These are phyloP conservation scores for Mesochorus sp. DNA, from an alignment of 2,888 invertebrate species.

Conservation along the genomic window DNA sequence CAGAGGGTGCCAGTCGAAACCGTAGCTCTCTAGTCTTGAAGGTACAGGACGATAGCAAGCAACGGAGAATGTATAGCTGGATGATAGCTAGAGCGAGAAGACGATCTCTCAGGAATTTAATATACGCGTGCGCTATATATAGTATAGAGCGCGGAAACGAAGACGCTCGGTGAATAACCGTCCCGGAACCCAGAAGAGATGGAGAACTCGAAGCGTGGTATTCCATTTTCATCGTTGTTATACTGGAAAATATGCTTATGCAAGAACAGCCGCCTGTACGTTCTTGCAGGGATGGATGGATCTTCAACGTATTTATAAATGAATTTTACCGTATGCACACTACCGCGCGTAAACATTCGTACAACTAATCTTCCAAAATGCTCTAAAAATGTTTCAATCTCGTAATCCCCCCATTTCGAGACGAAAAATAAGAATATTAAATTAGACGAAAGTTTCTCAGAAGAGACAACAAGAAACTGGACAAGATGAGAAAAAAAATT, in stretches of 20 bases:
- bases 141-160: constrained; percentile 24
- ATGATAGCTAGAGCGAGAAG: constrained; percentile 39
- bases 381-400: too few species aligned
- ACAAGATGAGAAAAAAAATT: too few species aligned
- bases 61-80: constrained; percentile 21
- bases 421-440: too few species aligned
- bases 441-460: too few species aligned
- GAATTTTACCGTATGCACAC: background rate
- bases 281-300: background rate
- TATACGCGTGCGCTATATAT: constrained; percentile 66
- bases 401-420: too few species aligned
- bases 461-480: background rate
- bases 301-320: background rate
- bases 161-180: constrained; percentile 39
- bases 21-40: constrained; percentile 10
- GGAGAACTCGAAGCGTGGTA: background rate
- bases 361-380: too few species aligned
- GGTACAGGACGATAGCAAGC: constrained; percentile 56
- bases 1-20: constrained; percentile 50
- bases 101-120: constrained; percentile 75
- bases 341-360: too few species aligned
- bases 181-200: constrained; percentile 1
- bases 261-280: background rate
- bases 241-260: background rate
- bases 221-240: background rate